phyloP scores from a whole-genome alignment of 2,888 invertebrate genomes.

The Arctia plantaginis region DNA sequence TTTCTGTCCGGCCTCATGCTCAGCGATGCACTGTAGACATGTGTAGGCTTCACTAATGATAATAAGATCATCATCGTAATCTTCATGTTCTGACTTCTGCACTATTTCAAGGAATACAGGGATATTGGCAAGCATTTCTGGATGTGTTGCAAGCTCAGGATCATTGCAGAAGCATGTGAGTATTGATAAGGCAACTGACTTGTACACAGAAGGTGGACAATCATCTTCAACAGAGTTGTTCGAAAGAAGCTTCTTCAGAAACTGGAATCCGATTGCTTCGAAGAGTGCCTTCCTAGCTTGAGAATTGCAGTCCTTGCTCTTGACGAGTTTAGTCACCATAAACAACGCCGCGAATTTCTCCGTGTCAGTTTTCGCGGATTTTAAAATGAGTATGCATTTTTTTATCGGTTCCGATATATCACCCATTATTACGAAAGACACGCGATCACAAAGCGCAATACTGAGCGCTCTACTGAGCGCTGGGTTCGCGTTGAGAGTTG shows the following conservation, averaged over 20 bases:
- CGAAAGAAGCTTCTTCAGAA: constrained; percentile 92
- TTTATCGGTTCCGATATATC: constrained; percentile 92
- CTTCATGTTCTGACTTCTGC: constrained; percentile 93
- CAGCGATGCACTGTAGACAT: constrained; percentile 93
- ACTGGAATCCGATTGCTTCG: constrained; percentile 95
- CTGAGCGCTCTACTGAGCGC: constrained; percentile 81
- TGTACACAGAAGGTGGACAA: constrained; percentile 95
- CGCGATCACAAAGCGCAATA: constrained; percentile 78
- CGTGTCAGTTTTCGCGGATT: constrained; percentile 93
- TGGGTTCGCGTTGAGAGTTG: constrained; percentile 75
- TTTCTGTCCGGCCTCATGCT: constrained; percentile 91
- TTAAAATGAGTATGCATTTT: constrained; percentile 93
- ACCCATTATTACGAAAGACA: constrained; percentile 81
- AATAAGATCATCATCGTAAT: constrained; percentile 94
- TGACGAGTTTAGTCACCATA: constrained; percentile 96
- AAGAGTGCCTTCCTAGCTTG: constrained; percentile 93
- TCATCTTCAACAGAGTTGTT: constrained; percentile 93
- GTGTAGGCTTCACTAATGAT: constrained; percentile 95
- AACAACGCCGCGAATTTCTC: constrained; percentile 97
- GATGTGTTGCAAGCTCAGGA: constrained; percentile 92
- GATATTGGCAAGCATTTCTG: constrained; percentile 93
- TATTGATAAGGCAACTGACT: constrained; percentile 95
- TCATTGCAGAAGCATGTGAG: constrained; percentile 95
- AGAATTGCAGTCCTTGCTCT: constrained; percentile 92
- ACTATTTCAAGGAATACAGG: constrained; percentile 94